These are phyloP conservation scores for Enteromius radiatus DNA, from an alignment of 2,797 vertebrate genomes.

Conservation along the genomic window DNA sequence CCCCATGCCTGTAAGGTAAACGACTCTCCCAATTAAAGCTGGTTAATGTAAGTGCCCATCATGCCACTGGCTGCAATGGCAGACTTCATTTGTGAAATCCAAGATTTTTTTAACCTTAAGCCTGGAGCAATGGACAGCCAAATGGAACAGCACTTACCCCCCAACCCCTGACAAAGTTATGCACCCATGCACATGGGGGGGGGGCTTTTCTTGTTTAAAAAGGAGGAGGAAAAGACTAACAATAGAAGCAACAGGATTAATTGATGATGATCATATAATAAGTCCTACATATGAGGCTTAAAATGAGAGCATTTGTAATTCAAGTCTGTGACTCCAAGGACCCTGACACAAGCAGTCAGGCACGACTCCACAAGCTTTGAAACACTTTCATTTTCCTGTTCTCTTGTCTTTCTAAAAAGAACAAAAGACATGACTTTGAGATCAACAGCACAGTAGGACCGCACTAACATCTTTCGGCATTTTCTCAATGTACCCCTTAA, in stretches of 20 bases:
- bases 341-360: constrained; percentile 31
- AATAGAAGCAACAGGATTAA: constrained; percentile 42
- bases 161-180: constrained; percentile 35
- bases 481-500: constrained; percentile 57
- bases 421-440: constrained; percentile 58
- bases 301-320: constrained; percentile 34
- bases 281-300: constrained; percentile 16
- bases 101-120: constrained; percentile 63
- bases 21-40: constrained; percentile 77
- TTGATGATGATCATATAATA: constrained; percentile 32
- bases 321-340: constrained; percentile 34
- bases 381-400: constrained; percentile 3
- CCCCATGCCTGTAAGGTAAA: constrained; percentile 55
- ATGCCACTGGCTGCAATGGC: constrained; percentile 76
- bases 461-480: constrained; percentile 51
- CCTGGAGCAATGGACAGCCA: constrained; percentile 49
- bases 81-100: constrained; percentile 78
- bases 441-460: constrained; percentile 61
- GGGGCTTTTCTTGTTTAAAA: constrained; percentile 20
- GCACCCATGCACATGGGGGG: constrained; percentile 34
- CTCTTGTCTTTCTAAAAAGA: constrained; percentile 61
- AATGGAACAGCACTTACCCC: constrained; percentile 50
- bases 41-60: constrained; percentile 74
- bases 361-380: constrained; percentile 25
- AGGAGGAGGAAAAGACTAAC: constrained; percentile 5